phyloP scores from a whole-genome alignment of 2,888 invertebrate genomes.

The Allophyes oxyacanthae region DNA sequence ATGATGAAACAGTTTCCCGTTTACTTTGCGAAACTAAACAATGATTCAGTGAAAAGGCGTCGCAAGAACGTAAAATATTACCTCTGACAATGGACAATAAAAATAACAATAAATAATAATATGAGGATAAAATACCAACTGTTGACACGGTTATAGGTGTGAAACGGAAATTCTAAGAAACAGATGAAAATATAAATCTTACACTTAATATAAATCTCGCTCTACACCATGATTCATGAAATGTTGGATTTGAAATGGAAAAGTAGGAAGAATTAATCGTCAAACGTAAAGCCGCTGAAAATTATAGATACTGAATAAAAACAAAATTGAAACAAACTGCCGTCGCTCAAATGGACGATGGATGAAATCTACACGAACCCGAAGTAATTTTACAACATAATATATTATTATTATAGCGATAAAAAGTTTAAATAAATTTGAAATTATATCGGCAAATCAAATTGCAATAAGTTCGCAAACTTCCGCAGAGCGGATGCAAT shows the following conservation, averaged over 20 bases:
- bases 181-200: neutral
- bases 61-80: constrained; percentile 1
- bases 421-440: no score
- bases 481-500: no score
- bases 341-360: neutral
- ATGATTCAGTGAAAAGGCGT: constrained; percentile 3
- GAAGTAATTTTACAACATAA: neutral
- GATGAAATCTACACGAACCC: neutral
- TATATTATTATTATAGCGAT: no score
- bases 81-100: constrained; percentile 9
- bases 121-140: neutral
- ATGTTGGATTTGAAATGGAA: neutral
- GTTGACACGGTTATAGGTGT: neutral
- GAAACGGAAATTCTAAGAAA: neutral
- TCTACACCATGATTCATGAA: neutral
- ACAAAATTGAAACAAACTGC: neutral
- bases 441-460: no score
- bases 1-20: neutral
- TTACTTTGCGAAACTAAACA: neutral
- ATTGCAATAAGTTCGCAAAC: no score
- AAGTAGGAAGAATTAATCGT: neutral
- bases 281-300: no score
- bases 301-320: no score
- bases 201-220: neutral
- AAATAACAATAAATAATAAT: constrained; percentile 9